Conservation (phyloP, 2,888 invertebrate genomes). For the Rhagonycha lutea region DNA sequence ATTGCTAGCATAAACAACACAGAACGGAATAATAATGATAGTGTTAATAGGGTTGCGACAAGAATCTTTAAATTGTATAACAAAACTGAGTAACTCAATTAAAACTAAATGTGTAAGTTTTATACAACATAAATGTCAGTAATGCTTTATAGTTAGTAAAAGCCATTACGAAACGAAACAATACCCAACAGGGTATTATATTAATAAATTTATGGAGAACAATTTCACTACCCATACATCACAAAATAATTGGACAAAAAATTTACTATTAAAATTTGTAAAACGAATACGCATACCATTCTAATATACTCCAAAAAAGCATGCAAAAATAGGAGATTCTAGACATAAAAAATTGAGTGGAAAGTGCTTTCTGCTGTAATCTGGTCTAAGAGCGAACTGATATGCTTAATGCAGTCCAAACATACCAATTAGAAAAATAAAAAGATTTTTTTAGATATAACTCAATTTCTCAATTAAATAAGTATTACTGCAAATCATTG, state of each 20-base stretch:
- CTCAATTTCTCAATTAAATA: not conserved
- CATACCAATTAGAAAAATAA: not conserved
- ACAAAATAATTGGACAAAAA: not conserved
- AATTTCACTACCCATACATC: slow-evolving; percentile 4
- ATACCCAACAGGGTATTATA: slow-evolving; percentile 6
- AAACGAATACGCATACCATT: not conserved
- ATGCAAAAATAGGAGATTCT: not conserved
- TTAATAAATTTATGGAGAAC: slow-evolving; percentile 12
- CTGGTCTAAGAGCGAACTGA: not conserved
- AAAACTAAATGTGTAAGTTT: slow-evolving; percentile 6
- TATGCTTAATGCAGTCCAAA: not conserved
- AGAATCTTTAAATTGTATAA: not conserved
- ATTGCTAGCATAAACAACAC: not conserved
- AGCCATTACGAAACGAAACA: slow-evolving; percentile 12
- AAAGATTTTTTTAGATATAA: not conserved
- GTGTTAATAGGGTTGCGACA: not conserved
- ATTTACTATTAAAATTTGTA: not conserved
- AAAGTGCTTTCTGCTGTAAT: not conserved
- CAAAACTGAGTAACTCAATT: slow-evolving; percentile 8
- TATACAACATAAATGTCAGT: slow-evolving; percentile 1
- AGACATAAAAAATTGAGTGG: not conserved
- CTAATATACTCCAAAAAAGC: not conserved
- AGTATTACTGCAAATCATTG: too few species aligned
- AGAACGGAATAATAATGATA: not conserved
- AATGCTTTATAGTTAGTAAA: slow-evolving; percentile 10